A percentile compares a stretch with the other conserved stretches of the same genome.
Conservation (phyloP, 2,113 vertebrate species). For the Calyptomena viridis region DNA sequence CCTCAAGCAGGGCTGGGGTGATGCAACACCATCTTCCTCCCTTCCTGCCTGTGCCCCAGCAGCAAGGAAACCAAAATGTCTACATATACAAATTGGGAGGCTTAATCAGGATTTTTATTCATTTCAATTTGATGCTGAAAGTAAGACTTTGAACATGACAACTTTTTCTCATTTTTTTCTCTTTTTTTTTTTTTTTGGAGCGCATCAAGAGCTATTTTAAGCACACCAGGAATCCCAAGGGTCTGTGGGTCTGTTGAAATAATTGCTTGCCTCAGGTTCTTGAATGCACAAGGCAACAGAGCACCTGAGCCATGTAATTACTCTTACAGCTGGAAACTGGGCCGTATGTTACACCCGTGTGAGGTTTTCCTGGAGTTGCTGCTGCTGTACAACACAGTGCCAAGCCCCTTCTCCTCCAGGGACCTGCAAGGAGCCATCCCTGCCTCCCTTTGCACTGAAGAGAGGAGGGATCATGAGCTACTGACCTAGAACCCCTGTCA, state of each 20-base stretch:
- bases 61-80: not conserved
- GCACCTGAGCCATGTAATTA: conserved; percentile 64
- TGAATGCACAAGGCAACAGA: conserved; percentile 19
- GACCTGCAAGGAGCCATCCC: not conserved
- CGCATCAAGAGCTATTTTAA: not conserved
- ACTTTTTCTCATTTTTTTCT: not conserved
- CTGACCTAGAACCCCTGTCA: conserved; percentile 88
- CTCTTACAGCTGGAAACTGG: not conserved
- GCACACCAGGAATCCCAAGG: not conserved
- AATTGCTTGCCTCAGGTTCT: conserved; percentile 57
- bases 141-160: not conserved
- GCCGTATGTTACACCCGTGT: not conserved
- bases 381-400: not conserved
- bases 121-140: not conserved
- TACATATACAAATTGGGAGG: not conserved
- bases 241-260: conserved; percentile 30
- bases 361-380: not conserved
- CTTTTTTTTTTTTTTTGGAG: not conserved
- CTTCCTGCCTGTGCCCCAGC: not conserved
- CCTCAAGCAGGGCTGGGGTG: not conserved
- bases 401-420: accelerated
- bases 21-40: not conserved
- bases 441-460: not conserved
- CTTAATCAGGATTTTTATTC: not conserved
- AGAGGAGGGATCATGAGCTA: not conserved